phyloP scores from a whole-genome alignment of 2,888 invertebrate species.

The Synanthedon vespiformis region DNA sequence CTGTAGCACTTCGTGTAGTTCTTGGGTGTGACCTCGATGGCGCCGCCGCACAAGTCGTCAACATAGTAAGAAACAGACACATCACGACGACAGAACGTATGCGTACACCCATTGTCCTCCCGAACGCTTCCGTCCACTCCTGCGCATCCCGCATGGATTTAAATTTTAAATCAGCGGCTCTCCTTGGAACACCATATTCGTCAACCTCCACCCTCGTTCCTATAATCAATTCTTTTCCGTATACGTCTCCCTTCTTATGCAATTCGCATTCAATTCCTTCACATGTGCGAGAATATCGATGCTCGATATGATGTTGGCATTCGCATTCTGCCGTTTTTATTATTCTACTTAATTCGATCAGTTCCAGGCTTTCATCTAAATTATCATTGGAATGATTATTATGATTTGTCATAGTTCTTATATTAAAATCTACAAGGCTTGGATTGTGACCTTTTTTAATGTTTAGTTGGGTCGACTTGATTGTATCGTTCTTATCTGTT shows the following conservation, averaged over 20 bases:
- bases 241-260: slow-evolving; percentile 45
- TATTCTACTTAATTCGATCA: slow-evolving; percentile 59
- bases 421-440: slow-evolving; percentile 21
- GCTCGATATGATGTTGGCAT: slow-evolving; percentile 35
- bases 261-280: slow-evolving; percentile 25
- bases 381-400: slow-evolving; percentile 53
- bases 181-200: slow-evolving; percentile 44
- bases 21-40: slow-evolving; percentile 27
- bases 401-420: slow-evolving; percentile 25
- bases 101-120: slow-evolving; percentile 49
- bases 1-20: slow-evolving; percentile 31
- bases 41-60: slow-evolving; percentile 39
- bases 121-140: slow-evolving; percentile 35
- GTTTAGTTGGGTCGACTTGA: slow-evolving; percentile 8
- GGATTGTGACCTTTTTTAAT: slow-evolving; percentile 15
- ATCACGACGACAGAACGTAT: slow-evolving; percentile 35
- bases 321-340: slow-evolving; percentile 29
- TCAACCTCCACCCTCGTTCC: slow-evolving; percentile 42
- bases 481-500: slow-evolving; percentile 3
- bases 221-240: slow-evolving; percentile 50
- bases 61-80: slow-evolving; percentile 39
- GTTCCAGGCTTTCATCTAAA: slow-evolving; percentile 37
- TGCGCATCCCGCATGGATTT: slow-evolving; percentile 43
- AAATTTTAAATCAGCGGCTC: slow-evolving; percentile 53
- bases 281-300: slow-evolving; percentile 26